A percentile compares a stretch with the other conserved stretches of the same genome.
phyloP scores from a whole-genome alignment of 2,113 vertebrate species.

The Corydoras sp. region DNA sequence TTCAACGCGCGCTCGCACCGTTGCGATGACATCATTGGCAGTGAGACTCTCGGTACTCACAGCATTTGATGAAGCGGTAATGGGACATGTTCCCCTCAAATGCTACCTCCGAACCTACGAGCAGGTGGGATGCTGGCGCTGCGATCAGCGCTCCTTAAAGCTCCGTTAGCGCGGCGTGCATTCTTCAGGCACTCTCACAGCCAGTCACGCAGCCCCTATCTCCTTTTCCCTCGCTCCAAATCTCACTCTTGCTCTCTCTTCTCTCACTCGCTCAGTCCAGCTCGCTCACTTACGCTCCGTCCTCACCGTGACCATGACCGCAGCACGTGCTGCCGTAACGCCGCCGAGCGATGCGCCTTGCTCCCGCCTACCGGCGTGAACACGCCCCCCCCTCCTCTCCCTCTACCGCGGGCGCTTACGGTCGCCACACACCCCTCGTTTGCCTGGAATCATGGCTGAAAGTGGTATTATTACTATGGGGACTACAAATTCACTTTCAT shows the following conservation, averaged over 20 bases:
- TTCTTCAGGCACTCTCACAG: constrained; percentile 54
- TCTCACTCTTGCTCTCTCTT: neutral
- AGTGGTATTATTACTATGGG: no score
- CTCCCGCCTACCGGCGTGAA: constrained; percentile 48
- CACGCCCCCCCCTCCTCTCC: constrained; percentile 33
- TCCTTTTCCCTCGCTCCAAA: neutral
- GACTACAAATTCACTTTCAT: no score
- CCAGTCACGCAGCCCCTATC: neutral
- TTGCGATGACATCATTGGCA: constrained; percentile 39
- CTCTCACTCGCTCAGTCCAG: neutral
- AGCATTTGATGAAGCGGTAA: constrained; percentile 86
- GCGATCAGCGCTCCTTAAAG: constrained; percentile 32
- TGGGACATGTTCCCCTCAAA: constrained; percentile 74
- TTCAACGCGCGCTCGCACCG: constrained; percentile 6
- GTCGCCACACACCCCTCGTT: constrained; percentile 15
- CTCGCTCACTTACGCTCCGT: neutral
- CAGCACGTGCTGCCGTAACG: constrained; percentile 67
- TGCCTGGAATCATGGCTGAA: neutral
- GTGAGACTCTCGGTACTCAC: constrained; percentile 69
- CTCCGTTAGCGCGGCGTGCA: constrained; percentile 51
- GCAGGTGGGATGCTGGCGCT: constrained; percentile 14
- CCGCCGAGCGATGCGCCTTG: constrained; percentile 65
- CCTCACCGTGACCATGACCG: constrained; percentile 52
- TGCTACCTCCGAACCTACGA: constrained; percentile 56
- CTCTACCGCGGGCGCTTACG: constrained; percentile 20